phyloP scores from a whole-genome alignment of 2,888 invertebrate genomes.

The Hanleya hanleyi region DNA sequence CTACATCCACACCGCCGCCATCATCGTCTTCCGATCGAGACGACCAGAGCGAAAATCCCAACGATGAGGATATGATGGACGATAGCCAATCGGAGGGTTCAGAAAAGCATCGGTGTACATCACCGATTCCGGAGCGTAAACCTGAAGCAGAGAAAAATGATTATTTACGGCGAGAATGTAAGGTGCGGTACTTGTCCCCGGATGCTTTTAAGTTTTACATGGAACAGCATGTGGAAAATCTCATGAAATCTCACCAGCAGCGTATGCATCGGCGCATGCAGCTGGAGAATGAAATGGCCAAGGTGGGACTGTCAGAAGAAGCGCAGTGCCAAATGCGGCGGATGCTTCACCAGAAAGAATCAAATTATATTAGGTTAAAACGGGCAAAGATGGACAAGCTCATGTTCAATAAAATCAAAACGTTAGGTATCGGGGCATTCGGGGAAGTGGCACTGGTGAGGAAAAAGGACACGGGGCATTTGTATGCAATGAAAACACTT shows the following conservation, averaged over 20 bases:
- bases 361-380: conserved; percentile 96
- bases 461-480: conserved; percentile 89
- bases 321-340: conserved; percentile 83
- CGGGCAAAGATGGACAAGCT: conserved; percentile 99
- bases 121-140: conserved; percentile 93
- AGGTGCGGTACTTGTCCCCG: conserved; percentile 90
- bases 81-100: conserved; percentile 4
- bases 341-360: conserved; percentile 98
- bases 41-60: conserved; percentile 8
- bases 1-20: no score
- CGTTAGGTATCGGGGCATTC: conserved; percentile 98
- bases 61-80: conserved; percentile 2
- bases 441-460: conserved; percentile 90
- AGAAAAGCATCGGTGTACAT: conserved; percentile 74
- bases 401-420: conserved; percentile 93
- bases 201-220: conserved; percentile 99
- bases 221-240: conserved; percentile 99
- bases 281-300: conserved; percentile 97
- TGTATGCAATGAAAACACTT: conserved; percentile 99
- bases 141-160: conserved; percentile 85
- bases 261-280: conserved; percentile 90
- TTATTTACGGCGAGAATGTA: conserved; percentile 91
- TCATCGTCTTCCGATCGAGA: conserved; percentile 10
- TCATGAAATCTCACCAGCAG: conserved; percentile 95
- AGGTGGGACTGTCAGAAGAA: conserved; percentile 79